Evolutionary conservation across 2,888 invertebrate genomes (phyloP), one percentile per base, ranked within the genome.

Genomic region (Nemotelus pantherinus): DNA sequence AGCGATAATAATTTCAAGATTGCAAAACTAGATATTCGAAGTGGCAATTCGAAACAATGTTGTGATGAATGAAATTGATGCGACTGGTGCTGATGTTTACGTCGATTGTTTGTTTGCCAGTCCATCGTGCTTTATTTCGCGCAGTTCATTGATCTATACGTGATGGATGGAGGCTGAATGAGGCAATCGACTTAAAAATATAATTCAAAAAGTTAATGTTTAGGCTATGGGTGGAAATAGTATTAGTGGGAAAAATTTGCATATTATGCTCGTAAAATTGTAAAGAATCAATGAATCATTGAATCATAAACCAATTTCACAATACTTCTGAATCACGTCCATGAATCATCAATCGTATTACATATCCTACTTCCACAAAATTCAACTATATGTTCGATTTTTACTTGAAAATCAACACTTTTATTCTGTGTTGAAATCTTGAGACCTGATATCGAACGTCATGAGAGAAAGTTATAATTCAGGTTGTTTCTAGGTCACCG

Each of bases 121-220:
- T 39, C 7, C 7, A 60, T 43, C 41, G 41, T 60, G 41, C 25
- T 25, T 25, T 60, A 43, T 57, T 10, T 3, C 3, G 57, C 9
- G 60, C 7, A 39, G 60, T 60, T 60, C 60, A 60, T 60, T 60
- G 60, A 60, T 60, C 60, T 41, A 43, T 60, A 41, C 60, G 60
- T 10, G 41, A 41, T 25, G 41, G 7, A 7, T 7, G 7, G 7
- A 3, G 39, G 7, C 60, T 3, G 7, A 60, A 60, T 60, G 41
- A 60, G 60, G 60, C 60, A 60, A 60, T 60, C 39, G 3, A 60
- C 39, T 60, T 43, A 39, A 39, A 25, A 60, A 60, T 60, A 39
- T 60, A 60, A 41, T 60, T 39, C 25, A 25, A 25, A 25, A 39
- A 25, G 60, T 43, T 41, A 60, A 43, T 43, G 41, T 60, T 60